A percentile compares a stretch with the other conserved stretches of the same genome.
phyloP scores from a whole-genome alignment of 1,140 invertebrate genomes.

The Hylaeus volcanicus region DNA sequence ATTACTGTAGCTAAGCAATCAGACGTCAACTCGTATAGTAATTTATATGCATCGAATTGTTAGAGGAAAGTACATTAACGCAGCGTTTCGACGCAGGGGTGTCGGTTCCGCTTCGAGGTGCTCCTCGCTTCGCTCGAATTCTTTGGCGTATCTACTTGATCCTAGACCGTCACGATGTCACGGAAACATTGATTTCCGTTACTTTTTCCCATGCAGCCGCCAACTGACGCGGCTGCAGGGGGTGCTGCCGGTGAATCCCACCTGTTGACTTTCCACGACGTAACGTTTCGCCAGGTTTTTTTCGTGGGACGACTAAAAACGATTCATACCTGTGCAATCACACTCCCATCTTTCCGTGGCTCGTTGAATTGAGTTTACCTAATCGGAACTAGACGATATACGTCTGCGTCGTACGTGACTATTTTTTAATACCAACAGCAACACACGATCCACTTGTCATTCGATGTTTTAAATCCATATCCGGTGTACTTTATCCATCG shows the following conservation, averaged over 20 bases:
- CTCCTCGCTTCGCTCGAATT: conserved; percentile 15
- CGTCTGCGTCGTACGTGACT: too few species aligned
- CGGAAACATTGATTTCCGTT: conserved; percentile 78
- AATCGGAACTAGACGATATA: too few species aligned
- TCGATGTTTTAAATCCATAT: too few species aligned
- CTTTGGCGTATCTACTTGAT: conserved; percentile 14
- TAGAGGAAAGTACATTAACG: not conserved
- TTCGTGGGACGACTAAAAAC: not conserved
- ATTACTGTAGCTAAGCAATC: too few species aligned
- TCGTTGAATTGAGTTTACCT: too few species aligned
- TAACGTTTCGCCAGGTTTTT: conserved; percentile 57
- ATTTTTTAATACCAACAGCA: too few species aligned
- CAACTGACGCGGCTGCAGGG: conserved; percentile 77
- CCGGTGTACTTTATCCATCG: too few species aligned
- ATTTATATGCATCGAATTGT: not conserved
- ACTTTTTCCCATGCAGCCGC: conserved; percentile 80
- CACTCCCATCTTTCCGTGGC: too few species aligned
- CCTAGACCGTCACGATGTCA: conserved; percentile 31
- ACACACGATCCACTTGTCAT: too few species aligned
- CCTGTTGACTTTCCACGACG: conserved; percentile 80
- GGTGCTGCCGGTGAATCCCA: conserved; percentile 77
- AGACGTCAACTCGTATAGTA: not conserved
- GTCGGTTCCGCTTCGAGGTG: conserved; percentile 3
- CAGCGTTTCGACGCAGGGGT: not conserved
- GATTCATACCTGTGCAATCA: too few species aligned